Base-by-base conservation (phyloP, 2,888 invertebrate species). In the Magallana nippona region DNA sequence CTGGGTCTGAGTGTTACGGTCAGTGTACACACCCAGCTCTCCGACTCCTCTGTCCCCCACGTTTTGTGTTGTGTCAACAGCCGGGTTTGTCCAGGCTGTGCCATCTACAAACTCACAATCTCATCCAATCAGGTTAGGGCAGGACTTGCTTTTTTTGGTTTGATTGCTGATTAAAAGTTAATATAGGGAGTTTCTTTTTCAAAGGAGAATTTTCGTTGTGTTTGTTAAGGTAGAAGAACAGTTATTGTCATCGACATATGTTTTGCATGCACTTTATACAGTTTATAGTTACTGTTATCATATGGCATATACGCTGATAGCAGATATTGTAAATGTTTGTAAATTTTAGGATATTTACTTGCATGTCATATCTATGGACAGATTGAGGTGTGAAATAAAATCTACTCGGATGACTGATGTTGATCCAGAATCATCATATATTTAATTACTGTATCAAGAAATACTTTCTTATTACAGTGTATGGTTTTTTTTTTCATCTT, bases 21-120 rank as follows among this genome's bases (percentile, higher is more conserved):
- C 19, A 90, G 91, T 58, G 86, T 91, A 1, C 85, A 91, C 55
- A 90, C 91, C 10, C 89, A 89, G 11, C 83, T 91, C 13, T 88
- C 88, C 71, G 87, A 88, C 63, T 84, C 88, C 17, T 88, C 89
- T 81, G 85, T 87, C 55, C 95, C 91, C 8, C 94, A 94, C 88
- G 94, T 96, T 82, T 94, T 95, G 62, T 95, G 95, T 88, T 94
- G 95, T 86, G 95, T 96, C 81, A 95, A 95, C 90, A 91, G 92
- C 57, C 94, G 95, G 78, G 89, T 95, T 17, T 95, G 95, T 89
- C 94, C 95, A 71, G 93, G 93, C 63, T 90, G 92, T 17, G 95
- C 95, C 83, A 94, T 95, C 55, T 96, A 95, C 91, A 95, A 95
- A 88, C 92, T 95, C 13, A 95, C 95, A 83, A 94, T 95, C 86